Percentiles rank a stretch among this genome's conserved stretches.
Conservation (phyloP, 2,888 invertebrate genomes). For the Noctuana brunneofusca region DNA sequence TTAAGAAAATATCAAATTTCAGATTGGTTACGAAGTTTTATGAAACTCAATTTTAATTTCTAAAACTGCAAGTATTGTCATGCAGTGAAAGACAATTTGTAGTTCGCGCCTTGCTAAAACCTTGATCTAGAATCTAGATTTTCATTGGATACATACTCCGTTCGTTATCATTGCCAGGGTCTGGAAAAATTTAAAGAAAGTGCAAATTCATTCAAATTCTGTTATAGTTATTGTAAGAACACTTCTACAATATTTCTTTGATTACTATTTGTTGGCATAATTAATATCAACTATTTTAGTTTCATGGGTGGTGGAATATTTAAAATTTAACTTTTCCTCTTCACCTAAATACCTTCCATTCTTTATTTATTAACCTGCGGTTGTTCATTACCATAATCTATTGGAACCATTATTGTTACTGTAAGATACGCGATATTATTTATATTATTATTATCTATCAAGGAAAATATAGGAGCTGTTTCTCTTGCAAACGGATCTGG, state of each 20-base stretch:
- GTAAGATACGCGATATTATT: neutral
- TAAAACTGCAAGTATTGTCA: neutral
- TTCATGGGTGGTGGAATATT: too few relatives aligned
- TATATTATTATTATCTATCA: neutral
- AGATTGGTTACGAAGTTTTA: too few relatives aligned
- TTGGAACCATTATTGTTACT: too few relatives aligned
- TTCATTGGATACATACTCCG: neutral
- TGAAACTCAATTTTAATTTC: neutral
- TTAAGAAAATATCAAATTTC: too few relatives aligned
- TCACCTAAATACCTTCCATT: too few relatives aligned
- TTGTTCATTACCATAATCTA: too few relatives aligned
- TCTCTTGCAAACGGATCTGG: conserved; percentile 17
- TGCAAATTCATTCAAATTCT: neutral
- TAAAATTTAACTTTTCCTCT: too few relatives aligned
- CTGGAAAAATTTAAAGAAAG: neutral
- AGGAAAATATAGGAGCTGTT: neutral
- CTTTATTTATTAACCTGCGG: too few relatives aligned
- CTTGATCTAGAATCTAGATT: conserved; percentile 5
- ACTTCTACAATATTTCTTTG: too few relatives aligned
- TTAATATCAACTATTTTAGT: too few relatives aligned
- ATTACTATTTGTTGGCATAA: too few relatives aligned
- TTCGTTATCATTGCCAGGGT: neutral
- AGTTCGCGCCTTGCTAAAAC: neutral
- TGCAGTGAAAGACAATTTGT: conserved; percentile 1
- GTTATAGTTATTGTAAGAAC: neutral